Percentiles rank a stretch among this genome's conserved stretches.
Evolutionary conservation across 2,888 invertebrate genomes (phyloP).

Genomic region (Catocala fraxini): DNA sequence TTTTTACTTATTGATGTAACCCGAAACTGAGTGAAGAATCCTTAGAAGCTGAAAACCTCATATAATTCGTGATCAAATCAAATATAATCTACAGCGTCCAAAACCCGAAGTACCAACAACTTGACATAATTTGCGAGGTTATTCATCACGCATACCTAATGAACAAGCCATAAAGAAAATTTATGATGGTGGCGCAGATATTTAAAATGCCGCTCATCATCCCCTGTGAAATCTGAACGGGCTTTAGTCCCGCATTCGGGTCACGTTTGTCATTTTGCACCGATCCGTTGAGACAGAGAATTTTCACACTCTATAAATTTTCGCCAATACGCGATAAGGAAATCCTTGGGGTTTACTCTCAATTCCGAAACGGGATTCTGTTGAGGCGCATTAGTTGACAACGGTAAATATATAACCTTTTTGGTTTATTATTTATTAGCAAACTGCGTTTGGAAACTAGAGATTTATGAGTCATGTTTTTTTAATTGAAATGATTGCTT

Average conservation of each 20-base stretch:
- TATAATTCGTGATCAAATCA: neutral
- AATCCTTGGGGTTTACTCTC: slow-evolving; percentile 64
- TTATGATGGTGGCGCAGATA: slow-evolving; percentile 16
- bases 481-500: too few species aligned
- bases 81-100: neutral
- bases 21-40: too few species aligned
- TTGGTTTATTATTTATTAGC: slow-evolving; percentile 38
- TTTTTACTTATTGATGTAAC: too few species aligned
- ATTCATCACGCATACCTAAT: slow-evolving; percentile 18
- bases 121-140: slow-evolving; percentile 9
- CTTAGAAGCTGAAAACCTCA: too few species aligned
- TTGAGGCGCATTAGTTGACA: slow-evolving; percentile 57
- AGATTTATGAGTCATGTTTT: too few species aligned
- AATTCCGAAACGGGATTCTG: slow-evolving; percentile 52
- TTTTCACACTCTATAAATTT: slow-evolving; percentile 84
- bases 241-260: slow-evolving; percentile 54
- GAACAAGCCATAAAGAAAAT: slow-evolving; percentile 19
- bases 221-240: slow-evolving; percentile 28
- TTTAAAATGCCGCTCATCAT: slow-evolving; percentile 32
- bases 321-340: slow-evolving; percentile 67
- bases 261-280: slow-evolving; percentile 80
- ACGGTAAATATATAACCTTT: slow-evolving; percentile 40
- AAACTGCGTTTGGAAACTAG: neutral
- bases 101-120: neutral
- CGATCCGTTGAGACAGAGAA: slow-evolving; percentile 70